Evolutionary conservation across 2,888 invertebrate species (phyloP).

Genomic region (Aphodius sticticus): DNA sequence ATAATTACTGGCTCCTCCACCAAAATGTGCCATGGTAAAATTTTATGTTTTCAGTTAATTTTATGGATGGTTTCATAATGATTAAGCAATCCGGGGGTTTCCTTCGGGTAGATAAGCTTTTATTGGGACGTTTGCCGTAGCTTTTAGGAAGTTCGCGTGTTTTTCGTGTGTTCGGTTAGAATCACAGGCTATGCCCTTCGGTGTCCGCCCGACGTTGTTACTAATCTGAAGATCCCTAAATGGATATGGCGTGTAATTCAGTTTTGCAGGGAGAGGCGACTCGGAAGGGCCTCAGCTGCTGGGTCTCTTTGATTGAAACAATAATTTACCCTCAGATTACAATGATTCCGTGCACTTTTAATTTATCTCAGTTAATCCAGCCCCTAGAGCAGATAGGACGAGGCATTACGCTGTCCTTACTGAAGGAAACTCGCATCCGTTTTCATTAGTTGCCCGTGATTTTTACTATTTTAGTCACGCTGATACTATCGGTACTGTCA

Average conservation of each 20-base stretch:
- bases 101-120: background rate
- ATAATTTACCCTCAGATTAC: constrained; percentile 22
- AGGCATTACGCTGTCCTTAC: constrained; percentile 10
- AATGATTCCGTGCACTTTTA: constrained; percentile 24
- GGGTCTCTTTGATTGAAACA: constrained; percentile 24
- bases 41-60: background rate
- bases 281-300: constrained; percentile 16
- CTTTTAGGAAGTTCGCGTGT: background rate
- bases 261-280: constrained; percentile 11
- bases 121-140: background rate
- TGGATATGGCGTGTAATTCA: constrained; percentile 25
- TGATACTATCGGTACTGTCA: background rate
- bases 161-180: constrained; percentile 4
- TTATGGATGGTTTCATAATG: constrained; percentile 4
- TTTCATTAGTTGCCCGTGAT: constrained; percentile 16
- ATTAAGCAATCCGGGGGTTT: background rate
- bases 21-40: background rate
- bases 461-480: constrained; percentile 7
- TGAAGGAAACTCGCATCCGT: constrained; percentile 12
- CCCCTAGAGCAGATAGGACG: constrained; percentile 9
- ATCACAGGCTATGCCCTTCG: background rate
- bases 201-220: background rate
- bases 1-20: no score
- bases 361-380: constrained; percentile 24
- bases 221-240: constrained; percentile 10